A percentile compares a stretch with the other conserved stretches of the same genome.
These are phyloP conservation scores for Ctenodactylus gundi DNA, from an alignment of 2,113 vertebrate genomes.

Conservation along the genomic window DNA sequence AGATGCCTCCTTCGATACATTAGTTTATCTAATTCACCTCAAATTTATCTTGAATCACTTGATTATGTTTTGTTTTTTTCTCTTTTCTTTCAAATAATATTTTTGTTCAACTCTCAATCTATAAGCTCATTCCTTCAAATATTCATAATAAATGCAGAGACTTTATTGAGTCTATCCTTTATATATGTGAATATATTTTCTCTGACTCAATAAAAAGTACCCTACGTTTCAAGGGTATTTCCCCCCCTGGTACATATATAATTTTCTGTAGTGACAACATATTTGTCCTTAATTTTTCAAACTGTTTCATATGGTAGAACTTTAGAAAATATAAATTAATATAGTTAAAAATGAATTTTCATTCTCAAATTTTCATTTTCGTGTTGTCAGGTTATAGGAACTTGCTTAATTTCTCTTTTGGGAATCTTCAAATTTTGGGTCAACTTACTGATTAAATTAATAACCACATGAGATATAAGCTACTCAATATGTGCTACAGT, in stretches of 20 bases:
- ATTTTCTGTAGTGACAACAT: not conserved
- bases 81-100: not conserved
- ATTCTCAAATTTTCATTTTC: constrained; percentile 58
- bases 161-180: not conserved
- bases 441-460: constrained; percentile 43
- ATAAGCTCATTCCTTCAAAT: not conserved
- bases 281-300: not conserved
- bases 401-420: not conserved
- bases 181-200: not conserved
- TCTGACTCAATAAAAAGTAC: not conserved
- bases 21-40: not conserved
- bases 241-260: not conserved
- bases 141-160: not conserved
- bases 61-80: no score
- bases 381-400: not conserved
- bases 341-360: constrained; percentile 44
- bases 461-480: not conserved
- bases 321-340: not conserved
- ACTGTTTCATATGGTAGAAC: not conserved
- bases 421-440: not conserved
- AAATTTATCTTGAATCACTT: not conserved
- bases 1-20: not conserved
- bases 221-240: not conserved
- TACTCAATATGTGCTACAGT: constrained; percentile 21
- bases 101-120: not conserved